Evolutionary conservation across 2,888 invertebrate species (phyloP), one percentile per base, ranked within the genome.

Genomic region (Drosophila gaucha): DNA sequence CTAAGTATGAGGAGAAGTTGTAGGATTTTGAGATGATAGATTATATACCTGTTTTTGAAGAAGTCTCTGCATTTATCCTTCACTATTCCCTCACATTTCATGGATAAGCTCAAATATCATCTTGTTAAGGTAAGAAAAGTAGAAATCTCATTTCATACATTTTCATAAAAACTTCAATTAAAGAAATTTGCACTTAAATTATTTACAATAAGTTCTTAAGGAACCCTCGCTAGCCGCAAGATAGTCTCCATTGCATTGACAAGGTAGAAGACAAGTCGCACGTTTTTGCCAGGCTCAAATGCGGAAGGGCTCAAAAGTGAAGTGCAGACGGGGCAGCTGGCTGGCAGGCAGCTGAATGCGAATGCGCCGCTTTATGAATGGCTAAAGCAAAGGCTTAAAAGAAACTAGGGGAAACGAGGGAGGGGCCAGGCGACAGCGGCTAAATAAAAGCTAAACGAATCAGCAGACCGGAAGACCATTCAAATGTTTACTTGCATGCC

Each of bases 381-480:
- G 69, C 36, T 59, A 67, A 47, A 41, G 59, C 41, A 47, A 59
- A 44, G 46, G 47, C 55, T 36, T 36, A 39, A 49, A 39, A 9
- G 35, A 51, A 20, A 6, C 6, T 16, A 30, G 28, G 28, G 44
- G 10, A 18, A 30, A 3, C 3, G 16, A 2, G 14, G n/a, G 26
- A 10, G 33, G 44, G 16, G 22, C 3, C 51, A 24, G 8, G 31
- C 35, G 39, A 43, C 63, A 66, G 70, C 64, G 62, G 50, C 67
- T 74, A 76, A 74, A 74, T 72, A 69, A 76, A 78, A 78, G 64
- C 83, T 74, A 79, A 83, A 71, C 79, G 79, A 84, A 88, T 88
- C 80, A 86, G 75, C 71, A 79, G 67, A 86, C 88, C 83, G 79
- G 72, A 83, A 86, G 79, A 74, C 83, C 73, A 83, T 74, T 75